These are phyloP conservation scores for Leuctra nigra DNA, from an alignment of 2,888 invertebrate species.

Conservation along the genomic window DNA sequence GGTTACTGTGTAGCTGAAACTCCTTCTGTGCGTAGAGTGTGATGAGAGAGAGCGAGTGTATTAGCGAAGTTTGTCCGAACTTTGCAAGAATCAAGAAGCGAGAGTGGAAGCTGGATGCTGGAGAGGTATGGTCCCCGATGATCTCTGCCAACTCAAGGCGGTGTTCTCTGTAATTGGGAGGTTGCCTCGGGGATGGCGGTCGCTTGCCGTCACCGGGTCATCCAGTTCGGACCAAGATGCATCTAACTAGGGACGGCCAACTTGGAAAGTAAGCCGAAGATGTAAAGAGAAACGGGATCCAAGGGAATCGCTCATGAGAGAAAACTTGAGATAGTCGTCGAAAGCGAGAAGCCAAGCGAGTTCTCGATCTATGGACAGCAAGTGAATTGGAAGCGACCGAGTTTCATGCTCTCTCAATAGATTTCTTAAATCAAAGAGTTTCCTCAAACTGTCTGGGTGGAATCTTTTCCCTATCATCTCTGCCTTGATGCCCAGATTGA, in stretches of 20 bases:
- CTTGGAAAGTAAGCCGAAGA: neutral
- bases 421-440: constrained; percentile 18
- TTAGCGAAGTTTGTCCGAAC: neutral
- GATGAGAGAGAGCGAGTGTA: constrained; percentile 6
- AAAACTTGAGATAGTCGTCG: neutral
- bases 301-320: constrained; percentile 9
- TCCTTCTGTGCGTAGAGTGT: neutral
- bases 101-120: neutral
- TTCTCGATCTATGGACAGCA: constrained; percentile 1
- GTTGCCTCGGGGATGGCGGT: constrained; percentile 1
- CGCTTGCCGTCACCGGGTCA: constrained; percentile 1
- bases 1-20: neutral
- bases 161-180: constrained; percentile 12
- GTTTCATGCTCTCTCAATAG: constrained; percentile 10
- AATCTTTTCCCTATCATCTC: constrained; percentile 6
- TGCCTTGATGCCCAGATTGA: neutral
- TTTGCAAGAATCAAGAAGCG: constrained; percentile 9
- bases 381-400: constrained; percentile 12
- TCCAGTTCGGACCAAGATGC: neutral
- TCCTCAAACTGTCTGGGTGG: neutral
- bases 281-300: constrained; percentile 2
- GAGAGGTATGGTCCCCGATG: neutral
- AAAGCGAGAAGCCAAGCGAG: neutral
- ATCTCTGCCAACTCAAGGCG: neutral
- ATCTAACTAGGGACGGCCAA: neutral